Conservation (phyloP, 2,113 vertebrate genomes). For the Setophaga coronata region DNA sequence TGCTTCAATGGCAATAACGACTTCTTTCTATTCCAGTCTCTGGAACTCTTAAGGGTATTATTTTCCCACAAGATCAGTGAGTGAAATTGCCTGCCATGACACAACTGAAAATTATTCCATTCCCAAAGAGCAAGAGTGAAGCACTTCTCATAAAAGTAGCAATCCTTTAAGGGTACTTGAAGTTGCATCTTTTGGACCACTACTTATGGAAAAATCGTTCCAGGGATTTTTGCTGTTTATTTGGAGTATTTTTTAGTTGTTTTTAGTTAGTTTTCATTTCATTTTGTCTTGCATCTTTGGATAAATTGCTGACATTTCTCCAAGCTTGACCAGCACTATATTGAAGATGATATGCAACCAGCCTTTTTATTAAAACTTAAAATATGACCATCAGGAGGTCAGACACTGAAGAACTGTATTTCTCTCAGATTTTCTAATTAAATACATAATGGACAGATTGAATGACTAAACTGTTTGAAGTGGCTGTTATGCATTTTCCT, state of each 20-base stretch:
- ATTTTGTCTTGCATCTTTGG: not conserved
- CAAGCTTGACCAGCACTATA: not conserved
- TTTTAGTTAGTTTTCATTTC: not conserved
- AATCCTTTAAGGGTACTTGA: not conserved
- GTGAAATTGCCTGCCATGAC: not conserved
- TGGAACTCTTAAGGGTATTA: not conserved
- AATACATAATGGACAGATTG: conserved; percentile 40
- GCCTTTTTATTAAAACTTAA: not conserved
- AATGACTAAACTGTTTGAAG: conserved; percentile 17
- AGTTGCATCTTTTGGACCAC: not conserved
- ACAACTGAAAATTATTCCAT: not conserved
- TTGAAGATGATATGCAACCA: not conserved
- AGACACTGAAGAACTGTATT: not conserved
- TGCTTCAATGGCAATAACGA: not conserved
- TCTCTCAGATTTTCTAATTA: conserved; percentile 35
- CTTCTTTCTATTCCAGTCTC: not conserved
- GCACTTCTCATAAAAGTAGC: not conserved
- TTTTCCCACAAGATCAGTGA: not conserved
- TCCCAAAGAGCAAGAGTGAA: not conserved
- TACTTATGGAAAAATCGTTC: not conserved
- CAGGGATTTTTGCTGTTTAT: not conserved
- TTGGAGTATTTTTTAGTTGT: not conserved
- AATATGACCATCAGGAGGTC: not conserved
- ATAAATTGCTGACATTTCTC: not conserved
- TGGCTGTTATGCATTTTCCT: not conserved